Conservation (phyloP, 2,797 vertebrate species). For the Ctenopoma kingsleyae region DNA sequence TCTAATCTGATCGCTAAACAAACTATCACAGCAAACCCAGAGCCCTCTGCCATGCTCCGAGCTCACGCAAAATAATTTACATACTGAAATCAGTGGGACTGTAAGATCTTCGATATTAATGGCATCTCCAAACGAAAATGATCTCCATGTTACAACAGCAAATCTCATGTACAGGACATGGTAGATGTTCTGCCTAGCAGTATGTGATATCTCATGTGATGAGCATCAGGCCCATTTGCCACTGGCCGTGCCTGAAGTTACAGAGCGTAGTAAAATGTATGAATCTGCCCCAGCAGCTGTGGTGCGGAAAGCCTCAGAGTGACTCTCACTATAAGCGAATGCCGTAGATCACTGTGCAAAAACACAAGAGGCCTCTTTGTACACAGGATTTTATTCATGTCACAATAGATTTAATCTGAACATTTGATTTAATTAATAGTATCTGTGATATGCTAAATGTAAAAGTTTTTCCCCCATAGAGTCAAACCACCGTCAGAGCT, state of each 20-base stretch:
- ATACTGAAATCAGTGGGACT: slow-evolving; percentile 68
- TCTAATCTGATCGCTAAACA: slow-evolving; percentile 80
- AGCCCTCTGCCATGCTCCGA: slow-evolving; percentile 40
- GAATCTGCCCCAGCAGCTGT: slow-evolving; percentile 57
- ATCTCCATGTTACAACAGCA: slow-evolving; percentile 63
- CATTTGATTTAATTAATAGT: slow-evolving; percentile 2
- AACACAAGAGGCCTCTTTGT: slow-evolving; percentile 34
- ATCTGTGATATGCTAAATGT: background rate
- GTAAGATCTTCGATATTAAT: slow-evolving; percentile 69
- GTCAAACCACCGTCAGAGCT: slow-evolving; percentile 38
- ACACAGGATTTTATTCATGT: slow-evolving; percentile 20
- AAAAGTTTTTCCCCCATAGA: slow-evolving; percentile 4
- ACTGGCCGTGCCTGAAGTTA: slow-evolving; percentile 63
- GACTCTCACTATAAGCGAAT: slow-evolving; percentile 40
- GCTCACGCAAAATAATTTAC: slow-evolving; percentile 61
- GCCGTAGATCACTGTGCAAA: slow-evolving; percentile 49
- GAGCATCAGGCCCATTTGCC: slow-evolving; percentile 69
- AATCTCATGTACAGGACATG: slow-evolving; percentile 63
- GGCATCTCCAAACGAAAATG: slow-evolving; percentile 61
- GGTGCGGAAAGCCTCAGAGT: slow-evolving; percentile 46
- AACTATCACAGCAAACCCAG: slow-evolving; percentile 58
- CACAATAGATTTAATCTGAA: slow-evolving; percentile 13
- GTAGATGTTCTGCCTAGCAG: slow-evolving; percentile 76
- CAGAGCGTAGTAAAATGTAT: slow-evolving; percentile 60
- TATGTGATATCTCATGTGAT: slow-evolving; percentile 81